Base-by-base conservation (phyloP, 1,140 invertebrate species). In the Drosophila sechellia region DNA sequence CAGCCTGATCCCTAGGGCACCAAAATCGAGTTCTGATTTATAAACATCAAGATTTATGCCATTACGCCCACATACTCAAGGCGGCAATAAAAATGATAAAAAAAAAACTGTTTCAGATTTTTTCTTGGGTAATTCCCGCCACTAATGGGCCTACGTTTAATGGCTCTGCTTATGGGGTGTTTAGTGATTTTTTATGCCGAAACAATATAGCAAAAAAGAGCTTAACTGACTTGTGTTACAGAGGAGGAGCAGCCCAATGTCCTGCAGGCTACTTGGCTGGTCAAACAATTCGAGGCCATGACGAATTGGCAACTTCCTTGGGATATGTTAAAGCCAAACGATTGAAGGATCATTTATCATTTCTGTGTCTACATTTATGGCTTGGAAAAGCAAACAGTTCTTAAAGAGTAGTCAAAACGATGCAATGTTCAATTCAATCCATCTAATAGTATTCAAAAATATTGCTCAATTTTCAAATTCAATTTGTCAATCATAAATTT, bases 401-500 rank as follows among this genome's bases (percentile, higher is more conserved):
- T 70, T 57, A 20, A 70, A 70, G 66, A 48, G 35, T 6, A 17
- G 27, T 13, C 20, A 15, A 20, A 10, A 3, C 2, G 34, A 70
- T 42, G 12, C n/a, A 35, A 1, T 34, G 34, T 48, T 31, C 15
- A 52, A 15, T 15, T 22, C 3, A 2, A 68, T 68, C 4, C 3
- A 39, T 12, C 1, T 10, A 35, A 37, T 31, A 35, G 10, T 20
- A 39, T 17, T 11, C 17, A 56, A 50, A 55, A 74, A 73, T 75
- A 31, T 74, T 64, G 49, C 68, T 49, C 68, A 57, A 71, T 71
- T 71, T 57, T 60, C 61, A 76, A 90, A 89, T 89, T 89, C 85
- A 89, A 89, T 89, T 89, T 89, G 80, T 85, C 85, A 89, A 57
- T 85, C 85, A 90, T 90, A 89, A 89, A 89, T 89, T 89, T 89